These are phyloP conservation scores for Mycalesis mineus DNA, from an alignment of 2,888 invertebrate species.

Conservation along the genomic window DNA sequence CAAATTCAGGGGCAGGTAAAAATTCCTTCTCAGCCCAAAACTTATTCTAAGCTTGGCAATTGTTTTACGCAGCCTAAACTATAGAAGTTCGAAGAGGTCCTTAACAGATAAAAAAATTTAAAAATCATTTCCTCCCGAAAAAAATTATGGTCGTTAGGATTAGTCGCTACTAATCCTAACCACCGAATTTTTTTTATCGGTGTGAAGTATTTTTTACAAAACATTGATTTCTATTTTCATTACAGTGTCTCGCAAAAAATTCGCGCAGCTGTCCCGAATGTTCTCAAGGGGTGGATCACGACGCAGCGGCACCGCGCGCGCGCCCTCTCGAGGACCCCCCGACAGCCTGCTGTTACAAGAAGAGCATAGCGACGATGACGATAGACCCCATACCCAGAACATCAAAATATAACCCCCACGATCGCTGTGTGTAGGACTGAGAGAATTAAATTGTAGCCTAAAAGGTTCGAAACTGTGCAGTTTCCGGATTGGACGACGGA, in stretches of 20 bases:
- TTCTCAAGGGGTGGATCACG: constrained; percentile 83
- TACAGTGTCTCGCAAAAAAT: constrained; percentile 87
- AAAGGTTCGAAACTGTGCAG: not conserved
- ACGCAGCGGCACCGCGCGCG: constrained; percentile 55
- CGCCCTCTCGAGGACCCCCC: constrained; percentile 71
- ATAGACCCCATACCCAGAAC: constrained; percentile 53
- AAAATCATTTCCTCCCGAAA: too few relatives aligned
- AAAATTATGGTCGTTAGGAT: too few relatives aligned
- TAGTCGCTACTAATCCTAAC: too few relatives aligned
- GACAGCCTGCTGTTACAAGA: constrained; percentile 80
- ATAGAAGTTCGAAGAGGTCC: too few relatives aligned
- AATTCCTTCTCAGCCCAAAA: too few relatives aligned
- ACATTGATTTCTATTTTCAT: constrained; percentile 20
- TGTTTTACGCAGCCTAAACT: too few relatives aligned
- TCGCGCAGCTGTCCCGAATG: constrained; percentile 86
- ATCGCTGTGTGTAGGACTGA: not conserved
- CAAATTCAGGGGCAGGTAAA: too few relatives aligned
- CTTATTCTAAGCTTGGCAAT: too few relatives aligned
- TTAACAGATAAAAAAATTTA: too few relatives aligned
- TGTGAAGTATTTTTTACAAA: too few relatives aligned
- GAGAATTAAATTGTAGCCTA: not conserved
- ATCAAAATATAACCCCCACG: constrained; percentile 36
- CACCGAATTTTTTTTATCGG: not conserved
- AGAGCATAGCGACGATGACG: constrained; percentile 81
- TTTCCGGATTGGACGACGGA: not conserved